Evolutionary conservation across 2,888 invertebrate species (phyloP), one percentile per base, ranked within the genome.

Genomic region (Folsomia manolachei): DNA sequence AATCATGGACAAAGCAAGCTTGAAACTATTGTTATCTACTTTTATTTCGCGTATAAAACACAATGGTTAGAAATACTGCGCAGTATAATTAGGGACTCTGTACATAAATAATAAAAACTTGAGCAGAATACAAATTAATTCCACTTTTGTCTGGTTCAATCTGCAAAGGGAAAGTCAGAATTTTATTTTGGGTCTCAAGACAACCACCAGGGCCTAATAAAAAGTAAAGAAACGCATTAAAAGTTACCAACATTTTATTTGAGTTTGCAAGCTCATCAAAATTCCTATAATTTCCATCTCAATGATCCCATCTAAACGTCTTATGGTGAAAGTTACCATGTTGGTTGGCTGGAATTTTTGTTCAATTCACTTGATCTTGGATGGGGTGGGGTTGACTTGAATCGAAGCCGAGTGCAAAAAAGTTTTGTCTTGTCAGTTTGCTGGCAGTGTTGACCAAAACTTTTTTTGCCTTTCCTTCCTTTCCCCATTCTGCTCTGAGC

Each of bases 211-310:
- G 7, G 56, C 56, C 51, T 14, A 56, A 56, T 56, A 21, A 56
- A 56, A 19, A 14, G 9, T 51, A 51, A 11, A 11, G 51, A 9
- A 51, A 51, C 9, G 18, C 51, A 51, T 51, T 51, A 51, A 56
- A 56, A 56, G 56, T 19, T 18, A n/a, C 11, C 4, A 56, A 56
- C 56, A 56, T 56, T 56, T 56, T 56, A 56, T 56, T 56, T 56
- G 56, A 56, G 11, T 56, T 56, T 56, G 56, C 21, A 56, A 56
- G 11, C 56, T 56, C 56, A 56, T 56, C 56, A 56, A 56, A 56
- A 56, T 56, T 56, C 56, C 56, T 19, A 56, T 56, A 56, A 56
- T 56, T 56, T 56, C 56, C 56, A n/a, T 14, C n/a, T 56, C 11
- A 56, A 56, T 39, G 39, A 39, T 39, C 39, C 14, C 39, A 9